Percentiles rank a stretch among this genome's conserved stretches.
Evolutionary conservation across 30 jellyfish, hydroid and myxozoan genomes (phyloP).

Genomic region (Aurelia aurita complex sp. Pacific): DNA sequence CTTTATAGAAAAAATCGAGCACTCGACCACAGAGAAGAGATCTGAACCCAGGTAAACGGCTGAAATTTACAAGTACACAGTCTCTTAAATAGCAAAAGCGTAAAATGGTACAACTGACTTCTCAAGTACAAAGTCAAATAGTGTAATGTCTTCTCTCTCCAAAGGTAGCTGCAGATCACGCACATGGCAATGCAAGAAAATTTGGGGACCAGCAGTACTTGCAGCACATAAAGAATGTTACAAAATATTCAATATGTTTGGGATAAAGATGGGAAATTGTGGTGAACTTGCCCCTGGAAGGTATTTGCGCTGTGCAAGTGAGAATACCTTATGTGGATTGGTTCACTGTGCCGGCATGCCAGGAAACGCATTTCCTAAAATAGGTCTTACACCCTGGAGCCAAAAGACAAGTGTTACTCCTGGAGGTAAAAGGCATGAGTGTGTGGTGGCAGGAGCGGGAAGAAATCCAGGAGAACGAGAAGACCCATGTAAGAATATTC

Average conservation of each 20-base stretch:
- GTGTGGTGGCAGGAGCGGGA: slow-evolving; percentile 20
- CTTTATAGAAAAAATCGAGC: no score
- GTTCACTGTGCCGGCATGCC: slow-evolving; percentile 26
- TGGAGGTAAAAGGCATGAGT: neutral
- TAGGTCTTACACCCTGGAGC: slow-evolving; percentile 21
- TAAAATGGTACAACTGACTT: no score
- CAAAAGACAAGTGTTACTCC: neutral
- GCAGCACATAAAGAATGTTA: slow-evolving; percentile 36
- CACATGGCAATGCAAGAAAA: slow-evolving; percentile 43
- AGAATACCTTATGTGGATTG: slow-evolving; percentile 31
- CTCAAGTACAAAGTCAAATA: no score
- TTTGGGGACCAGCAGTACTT: slow-evolving; percentile 31
- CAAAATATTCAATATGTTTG: slow-evolving; percentile 7
- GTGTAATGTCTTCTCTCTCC: no score
- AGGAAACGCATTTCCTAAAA: slow-evolving; percentile 18
- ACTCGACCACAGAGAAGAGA: no score
- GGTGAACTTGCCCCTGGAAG: slow-evolving; percentile 33
- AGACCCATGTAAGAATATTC: slow-evolving; percentile 30
- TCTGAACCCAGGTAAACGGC: no score
- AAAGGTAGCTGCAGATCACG: slow-evolving; percentile 35
- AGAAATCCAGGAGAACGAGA: slow-evolving; percentile 20
- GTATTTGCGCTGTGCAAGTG: slow-evolving; percentile 21
- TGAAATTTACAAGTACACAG: no score
- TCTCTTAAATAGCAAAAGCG: no score
- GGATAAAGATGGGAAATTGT: slow-evolving; percentile 55